phyloP scores from a whole-genome alignment of 2,797 vertebrate genomes.

The Rhinoraja longicauda region DNA sequence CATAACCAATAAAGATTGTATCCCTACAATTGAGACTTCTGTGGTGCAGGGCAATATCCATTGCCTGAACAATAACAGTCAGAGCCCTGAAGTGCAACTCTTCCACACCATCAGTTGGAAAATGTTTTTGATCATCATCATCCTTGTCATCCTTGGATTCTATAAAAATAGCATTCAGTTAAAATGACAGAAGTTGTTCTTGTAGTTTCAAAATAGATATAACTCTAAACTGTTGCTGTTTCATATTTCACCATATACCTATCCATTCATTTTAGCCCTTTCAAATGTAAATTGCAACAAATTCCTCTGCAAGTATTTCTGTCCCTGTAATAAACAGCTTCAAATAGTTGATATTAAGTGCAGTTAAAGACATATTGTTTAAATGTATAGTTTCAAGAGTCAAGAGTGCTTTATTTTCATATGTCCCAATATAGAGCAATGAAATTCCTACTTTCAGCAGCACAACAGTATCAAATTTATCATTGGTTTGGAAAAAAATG shows the following conservation, averaged over 20 bases:
- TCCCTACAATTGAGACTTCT: neutral
- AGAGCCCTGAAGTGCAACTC: neutral
- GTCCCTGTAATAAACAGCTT: neutral
- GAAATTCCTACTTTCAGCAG: no score
- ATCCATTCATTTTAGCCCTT: neutral
- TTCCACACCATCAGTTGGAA: neutral
- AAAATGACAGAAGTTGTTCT: neutral
- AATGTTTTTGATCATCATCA: neutral
- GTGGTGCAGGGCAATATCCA: neutral
- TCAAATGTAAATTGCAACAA: neutral
- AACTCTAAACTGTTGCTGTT: neutral
- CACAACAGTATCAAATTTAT: neutral
- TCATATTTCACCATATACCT: neutral
- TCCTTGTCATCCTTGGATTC: neutral
- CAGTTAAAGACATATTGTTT: neutral
- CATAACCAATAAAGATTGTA: neutral
- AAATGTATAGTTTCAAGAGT: neutral
- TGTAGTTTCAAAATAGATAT: neutral
- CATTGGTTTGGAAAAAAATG: neutral
- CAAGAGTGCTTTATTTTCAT: no score
- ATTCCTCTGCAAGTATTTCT: neutral
- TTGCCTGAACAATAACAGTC: neutral
- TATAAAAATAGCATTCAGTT: neutral
- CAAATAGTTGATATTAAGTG: neutral
- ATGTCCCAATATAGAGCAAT: no score